A percentile compares a stretch with the other conserved stretches of the same genome.
phyloP scores from a whole-genome alignment of 2,113 vertebrate genomes.

The Pristiophorus japonicus region DNA sequence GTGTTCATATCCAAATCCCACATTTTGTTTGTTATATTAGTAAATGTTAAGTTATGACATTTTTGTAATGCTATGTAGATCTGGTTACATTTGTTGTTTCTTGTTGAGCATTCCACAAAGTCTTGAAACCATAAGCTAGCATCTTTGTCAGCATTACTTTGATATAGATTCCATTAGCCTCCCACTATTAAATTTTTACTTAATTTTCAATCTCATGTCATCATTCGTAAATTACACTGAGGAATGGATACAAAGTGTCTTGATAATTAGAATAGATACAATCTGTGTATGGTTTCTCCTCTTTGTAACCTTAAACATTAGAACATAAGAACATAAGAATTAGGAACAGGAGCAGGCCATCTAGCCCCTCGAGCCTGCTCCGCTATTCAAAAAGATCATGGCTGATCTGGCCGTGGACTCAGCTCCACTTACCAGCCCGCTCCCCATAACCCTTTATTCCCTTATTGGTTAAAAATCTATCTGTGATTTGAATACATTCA shows the following conservation, averaged over 20 bases:
- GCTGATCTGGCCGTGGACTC: too few species aligned
- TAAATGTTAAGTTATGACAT: background rate
- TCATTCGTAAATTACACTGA: background rate
- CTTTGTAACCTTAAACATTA: background rate
- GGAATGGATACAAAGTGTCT: background rate
- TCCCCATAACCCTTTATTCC: too few species aligned
- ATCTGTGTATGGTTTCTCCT: background rate
- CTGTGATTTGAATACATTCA: too few species aligned
- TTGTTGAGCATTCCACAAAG: background rate
- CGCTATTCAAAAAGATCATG: too few species aligned
- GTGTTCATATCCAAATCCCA: background rate
- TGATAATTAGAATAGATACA: background rate
- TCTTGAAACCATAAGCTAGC: background rate
- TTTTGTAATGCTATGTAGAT: background rate
- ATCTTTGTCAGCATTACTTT: background rate
- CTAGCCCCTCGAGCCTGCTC: too few species aligned
- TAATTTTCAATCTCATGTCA: slow-evolving; percentile 15
- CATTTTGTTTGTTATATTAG: slow-evolving; percentile 10
- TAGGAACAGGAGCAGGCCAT: too few species aligned
- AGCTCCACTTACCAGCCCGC: too few species aligned
- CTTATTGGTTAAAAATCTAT: too few species aligned
- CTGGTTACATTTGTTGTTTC: background rate
- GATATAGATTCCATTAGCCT: slow-evolving; percentile 36
- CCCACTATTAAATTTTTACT: background rate
- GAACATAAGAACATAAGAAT: too few species aligned